Evolutionary conservation across 2,888 invertebrate genomes (phyloP), one percentile per base, ranked within the genome.

Genomic region (Meiosimyza platycephala): DNA sequence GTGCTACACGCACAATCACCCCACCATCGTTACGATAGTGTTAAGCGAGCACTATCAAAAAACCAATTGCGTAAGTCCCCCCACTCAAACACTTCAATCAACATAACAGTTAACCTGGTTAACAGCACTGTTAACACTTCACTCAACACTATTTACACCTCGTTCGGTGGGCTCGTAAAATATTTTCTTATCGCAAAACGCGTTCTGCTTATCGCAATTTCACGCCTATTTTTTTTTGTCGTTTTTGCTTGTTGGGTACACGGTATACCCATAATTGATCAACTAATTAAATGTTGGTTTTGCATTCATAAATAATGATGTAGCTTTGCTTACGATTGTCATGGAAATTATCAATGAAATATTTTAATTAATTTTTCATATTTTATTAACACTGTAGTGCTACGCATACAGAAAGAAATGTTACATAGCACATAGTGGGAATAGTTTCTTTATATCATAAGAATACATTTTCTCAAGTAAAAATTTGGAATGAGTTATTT

Each of bases 131-230:
- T 22, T 28, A 28, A 11, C 12, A 11, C 22, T 28, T 28, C 28
- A 22, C 57, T 11, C 16, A 11, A 11, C 11, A 18, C 22, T 28
- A 28, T 57, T 55, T 55, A 55, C 55, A 55, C 18, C 55, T 28
- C 28, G 55, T 57, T 18, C 28, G 15, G 28, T 40, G 40, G 40
- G 40, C 40, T 40, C 40, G 40, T 40, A 40, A 40, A 40, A 40
- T 40, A 40, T 28, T 22, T 28, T 12, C 68, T 59, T 68, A 68
- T 59, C 68, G 47, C 48, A n/a, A 15, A 59, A 59, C 50, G 22
- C 50, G n/a, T 48, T 68, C 22, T 40, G 40, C 9, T 59, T 68
- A 59, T 59, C 59, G 48, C 48, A 28, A 50, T 28, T 59, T 50
- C 50, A 59, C 48, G 59, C 50, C 59, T 59, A 11, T 50, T 57